Evolutionary conservation across 2,113 vertebrate species (phyloP).

Genomic region (Tyrannus savana): DNA sequence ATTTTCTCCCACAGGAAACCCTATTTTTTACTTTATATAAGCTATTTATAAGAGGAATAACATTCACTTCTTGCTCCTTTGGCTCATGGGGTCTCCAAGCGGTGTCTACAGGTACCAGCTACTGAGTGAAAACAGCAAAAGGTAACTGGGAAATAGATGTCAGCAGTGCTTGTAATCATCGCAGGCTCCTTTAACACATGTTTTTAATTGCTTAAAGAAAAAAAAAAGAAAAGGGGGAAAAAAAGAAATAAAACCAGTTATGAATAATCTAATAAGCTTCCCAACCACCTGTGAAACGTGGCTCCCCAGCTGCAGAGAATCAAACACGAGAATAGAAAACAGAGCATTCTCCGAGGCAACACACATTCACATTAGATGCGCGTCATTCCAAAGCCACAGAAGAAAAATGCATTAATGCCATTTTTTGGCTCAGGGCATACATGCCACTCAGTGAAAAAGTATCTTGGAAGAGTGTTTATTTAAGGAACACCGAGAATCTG

Average conservation of each 20-base stretch:
- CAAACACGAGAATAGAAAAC: conserved; percentile 43
- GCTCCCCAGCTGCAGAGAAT: conserved; percentile 66
- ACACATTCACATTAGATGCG: not conserved
- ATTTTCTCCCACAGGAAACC: not conserved
- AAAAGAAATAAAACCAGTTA: conserved; percentile 51
- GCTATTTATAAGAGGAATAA: not conserved
- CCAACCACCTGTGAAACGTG: conserved; percentile 62
- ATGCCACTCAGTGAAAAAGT: not conserved
- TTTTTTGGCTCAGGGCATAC: not conserved
- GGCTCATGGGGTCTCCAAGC: not conserved
- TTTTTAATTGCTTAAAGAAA: conserved; percentile 48
- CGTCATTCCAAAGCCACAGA: conserved; percentile 17
- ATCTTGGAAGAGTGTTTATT: not conserved
- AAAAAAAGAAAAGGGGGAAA: not conserved
- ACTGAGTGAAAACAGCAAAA: conserved; percentile 46
- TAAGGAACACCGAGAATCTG: conserved; percentile 31
- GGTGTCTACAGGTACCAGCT: not conserved
- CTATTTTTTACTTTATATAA: not conserved
- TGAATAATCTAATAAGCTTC: conserved; percentile 70
- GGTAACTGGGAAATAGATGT: conserved; percentile 58
- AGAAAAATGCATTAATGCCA: conserved; percentile 55
- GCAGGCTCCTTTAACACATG: conserved; percentile 29
- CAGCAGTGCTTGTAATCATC: conserved; percentile 44
- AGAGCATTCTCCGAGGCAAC: not conserved
- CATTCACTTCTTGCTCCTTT: not conserved